Base-by-base conservation (phyloP, 2,888 invertebrate genomes). In the Dasypogon diadema region DNA sequence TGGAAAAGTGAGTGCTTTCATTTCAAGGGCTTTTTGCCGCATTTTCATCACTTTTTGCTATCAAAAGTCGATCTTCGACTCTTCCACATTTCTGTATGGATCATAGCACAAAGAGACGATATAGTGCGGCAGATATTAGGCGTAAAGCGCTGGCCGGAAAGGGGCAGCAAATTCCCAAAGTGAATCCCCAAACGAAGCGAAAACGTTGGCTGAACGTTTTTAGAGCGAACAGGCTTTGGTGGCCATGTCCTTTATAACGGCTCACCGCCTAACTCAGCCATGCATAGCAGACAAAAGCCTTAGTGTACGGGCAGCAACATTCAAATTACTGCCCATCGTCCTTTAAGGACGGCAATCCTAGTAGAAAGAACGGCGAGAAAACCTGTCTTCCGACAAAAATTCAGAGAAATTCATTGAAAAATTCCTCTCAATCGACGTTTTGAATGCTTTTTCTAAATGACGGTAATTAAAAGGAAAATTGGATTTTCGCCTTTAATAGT, bases 161-260 rank as follows among this genome's bases (percentile, higher is more conserved):
- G 26, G 70, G 54, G 54, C 54, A 54, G 54, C 30, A 70, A 70
- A 70, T 70, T 70, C n/a, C 34, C 34, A 54, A 70, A 70, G 30
- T 54, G 54, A 70, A 70, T 70, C 30, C 21, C 51, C 21, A 70
- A 70, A 70, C 70, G 70, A 70, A 70, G 70, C 54, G 54, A 70
- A 54, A 70, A 70, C 34, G 30, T 70, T 70, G 70, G 30, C 34
- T 54, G 54, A 16, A 54, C 54, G 21, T 70, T 70, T 51, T 51
- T 12, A 21, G 54, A 16, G 34, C 12, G 16, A 24, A 22, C 37
- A 5, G 48, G 46, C 14, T 24, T 48, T 21, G 46, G 14, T 22
- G 70, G 54, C 12, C n/a, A 70, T 54, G 37, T 70, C 70, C 54
- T 70, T 54, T 54, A 54, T 54, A 51, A 70, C 34, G 54, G 70